Evolutionary conservation across 1,140 invertebrate genomes (phyloP).

Genomic region (Bombus waltoni): DNA sequence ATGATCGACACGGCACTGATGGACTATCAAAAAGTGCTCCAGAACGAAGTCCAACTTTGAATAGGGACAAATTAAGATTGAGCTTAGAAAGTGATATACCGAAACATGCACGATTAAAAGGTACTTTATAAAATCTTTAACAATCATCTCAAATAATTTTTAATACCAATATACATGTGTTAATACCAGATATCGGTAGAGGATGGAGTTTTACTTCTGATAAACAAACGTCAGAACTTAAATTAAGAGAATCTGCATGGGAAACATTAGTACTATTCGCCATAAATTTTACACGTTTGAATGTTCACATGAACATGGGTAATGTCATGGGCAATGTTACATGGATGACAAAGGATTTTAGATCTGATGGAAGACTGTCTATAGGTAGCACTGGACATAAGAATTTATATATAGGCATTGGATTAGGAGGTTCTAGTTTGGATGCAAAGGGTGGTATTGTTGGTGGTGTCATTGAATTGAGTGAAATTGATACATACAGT

Average conservation of each 20-base stretch:
- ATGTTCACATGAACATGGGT: conserved; percentile 99
- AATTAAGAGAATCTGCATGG: conserved; percentile 89
- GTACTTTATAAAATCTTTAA: conserved; percentile 50
- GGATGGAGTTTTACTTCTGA: conserved; percentile 82
- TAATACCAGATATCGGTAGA: conserved; percentile 79
- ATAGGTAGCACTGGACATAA: conserved; percentile 97
- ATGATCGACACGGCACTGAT: conserved; percentile 74
- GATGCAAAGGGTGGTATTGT: conserved; percentile 98
- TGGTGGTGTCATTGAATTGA: conserved; percentile 95
- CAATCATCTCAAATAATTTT: not conserved
- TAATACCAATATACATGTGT: not conserved
- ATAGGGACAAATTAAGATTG: conserved; percentile 83
- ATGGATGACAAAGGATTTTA: conserved; percentile 96
- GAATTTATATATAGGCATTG: conserved; percentile 94
- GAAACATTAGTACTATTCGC: conserved; percentile 97
- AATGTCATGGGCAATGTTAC: conserved; percentile 99
- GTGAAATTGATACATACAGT: conserved; percentile 94
- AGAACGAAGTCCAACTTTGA: conserved; percentile 81
- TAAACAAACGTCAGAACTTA: conserved; percentile 82
- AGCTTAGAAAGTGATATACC: conserved; percentile 82
- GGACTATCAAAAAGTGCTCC: conserved; percentile 77
- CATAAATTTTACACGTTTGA: conserved; percentile 96
- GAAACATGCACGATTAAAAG: conserved; percentile 82
- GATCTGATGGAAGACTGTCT: conserved; percentile 94
- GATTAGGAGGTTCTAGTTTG: conserved; percentile 93